Evolutionary conservation across 2,797 vertebrate species (phyloP).

Genomic region (Crenuchus spilurus): DNA sequence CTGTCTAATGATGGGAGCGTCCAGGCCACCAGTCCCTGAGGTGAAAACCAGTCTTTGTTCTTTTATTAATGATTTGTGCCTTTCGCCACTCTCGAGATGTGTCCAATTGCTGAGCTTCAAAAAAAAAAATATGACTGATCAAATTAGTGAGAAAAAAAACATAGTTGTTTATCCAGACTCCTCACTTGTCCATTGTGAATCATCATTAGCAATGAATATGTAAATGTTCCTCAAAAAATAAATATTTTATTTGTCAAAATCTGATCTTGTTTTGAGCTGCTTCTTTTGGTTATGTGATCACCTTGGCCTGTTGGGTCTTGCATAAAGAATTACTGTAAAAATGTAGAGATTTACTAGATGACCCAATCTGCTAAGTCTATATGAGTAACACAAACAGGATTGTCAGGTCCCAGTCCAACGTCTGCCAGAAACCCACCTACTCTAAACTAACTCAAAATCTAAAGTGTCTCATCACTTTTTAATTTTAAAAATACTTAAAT

Average conservation of each 20-base stretch:
- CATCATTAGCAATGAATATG: slow-evolving; percentile 69
- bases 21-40: slow-evolving; percentile 64
- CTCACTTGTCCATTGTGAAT: slow-evolving; percentile 67
- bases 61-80: slow-evolving; percentile 80
- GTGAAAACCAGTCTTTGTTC: slow-evolving; percentile 74
- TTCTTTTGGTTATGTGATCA: not conserved
- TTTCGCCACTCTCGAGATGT: slow-evolving; percentile 72
- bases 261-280: not conserved
- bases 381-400: no score
- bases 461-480: no score
- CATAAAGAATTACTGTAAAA: not conserved
- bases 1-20: slow-evolving; percentile 75
- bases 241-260: slow-evolving; percentile 5
- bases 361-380: no score
- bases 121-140: slow-evolving; percentile 69
- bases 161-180: slow-evolving; percentile 63
- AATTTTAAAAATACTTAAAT: no score
- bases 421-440: no score
- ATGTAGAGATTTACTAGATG: not conserved
- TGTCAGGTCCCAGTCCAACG: no score
- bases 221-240: slow-evolving; percentile 61
- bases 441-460: no score
- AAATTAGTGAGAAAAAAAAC: slow-evolving; percentile 64
- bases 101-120: slow-evolving; percentile 72
- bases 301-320: not conserved